These are phyloP conservation scores for Agriopis marginaria DNA, from an alignment of 2,888 invertebrate species.

Conservation along the genomic window DNA sequence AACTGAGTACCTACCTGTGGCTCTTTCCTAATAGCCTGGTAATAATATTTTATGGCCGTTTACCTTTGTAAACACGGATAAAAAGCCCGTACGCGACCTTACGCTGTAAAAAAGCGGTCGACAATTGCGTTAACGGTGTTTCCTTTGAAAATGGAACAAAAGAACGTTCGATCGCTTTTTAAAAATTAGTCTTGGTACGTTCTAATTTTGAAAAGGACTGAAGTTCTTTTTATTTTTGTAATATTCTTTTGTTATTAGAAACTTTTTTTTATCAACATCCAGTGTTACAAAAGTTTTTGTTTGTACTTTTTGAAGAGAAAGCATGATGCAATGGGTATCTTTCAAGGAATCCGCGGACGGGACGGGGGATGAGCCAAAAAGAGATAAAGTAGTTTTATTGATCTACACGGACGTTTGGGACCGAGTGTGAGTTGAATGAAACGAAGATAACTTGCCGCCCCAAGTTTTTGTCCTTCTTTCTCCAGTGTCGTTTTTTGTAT, in stretches of 20 bases:
- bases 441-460: conserved; percentile 87
- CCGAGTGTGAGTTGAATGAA: conserved; percentile 86
- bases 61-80: conserved; percentile 80
- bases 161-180: conserved; percentile 57
- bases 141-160: conserved; percentile 63
- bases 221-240: conserved; percentile 15
- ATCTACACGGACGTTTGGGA: conserved; percentile 86
- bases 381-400: conserved; percentile 88
- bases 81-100: conserved; percentile 70
- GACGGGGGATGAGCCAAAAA: conserved; percentile 86
- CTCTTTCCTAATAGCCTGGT: conserved; percentile 75
- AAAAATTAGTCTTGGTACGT: conserved; percentile 55
- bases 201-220: conserved; percentile 44
- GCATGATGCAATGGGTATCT: conserved; percentile 71
- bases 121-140: conserved; percentile 74
- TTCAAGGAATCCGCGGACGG: conserved; percentile 82
- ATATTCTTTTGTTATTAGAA: conserved; percentile 14
- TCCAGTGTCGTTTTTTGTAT: conserved; percentile 58
- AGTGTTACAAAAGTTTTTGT: conserved; percentile 38
- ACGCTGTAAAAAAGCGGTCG: conserved; percentile 65
- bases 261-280: conserved; percentile 12
- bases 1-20: conserved; percentile 79
- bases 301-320: conserved; percentile 58
- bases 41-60: conserved; percentile 84
- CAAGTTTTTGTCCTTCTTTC: conserved; percentile 74